Conservation (phyloP, 2,797 vertebrate genomes). For the Graptemys geographica region DNA sequence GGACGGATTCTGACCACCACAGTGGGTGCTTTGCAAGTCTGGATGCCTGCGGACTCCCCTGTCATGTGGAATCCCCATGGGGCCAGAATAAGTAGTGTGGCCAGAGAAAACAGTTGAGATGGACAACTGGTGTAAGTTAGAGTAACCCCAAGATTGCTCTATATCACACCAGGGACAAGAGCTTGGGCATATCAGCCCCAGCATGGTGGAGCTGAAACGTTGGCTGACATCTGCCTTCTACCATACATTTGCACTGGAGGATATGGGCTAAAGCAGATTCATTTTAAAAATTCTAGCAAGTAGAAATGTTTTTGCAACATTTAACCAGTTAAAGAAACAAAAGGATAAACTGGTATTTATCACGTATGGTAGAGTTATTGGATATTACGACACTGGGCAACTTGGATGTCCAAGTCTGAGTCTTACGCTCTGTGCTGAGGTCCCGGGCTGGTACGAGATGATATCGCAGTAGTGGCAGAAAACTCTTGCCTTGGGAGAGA, state of each 20-base stretch:
- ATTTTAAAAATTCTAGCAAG: background rate
- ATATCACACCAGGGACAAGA: background rate
- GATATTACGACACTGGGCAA: background rate
- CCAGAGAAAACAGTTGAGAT: background rate
- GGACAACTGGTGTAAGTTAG: background rate
- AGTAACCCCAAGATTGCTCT: background rate
- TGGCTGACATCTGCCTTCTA: background rate
- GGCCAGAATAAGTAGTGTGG: background rate
- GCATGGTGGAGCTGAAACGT: background rate
- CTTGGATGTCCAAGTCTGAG: background rate
- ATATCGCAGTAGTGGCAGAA: background rate
- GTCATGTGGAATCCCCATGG: background rate
- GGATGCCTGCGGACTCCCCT: background rate
- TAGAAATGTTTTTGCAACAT: background rate
- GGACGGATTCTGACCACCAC: background rate
- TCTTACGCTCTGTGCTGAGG: background rate
- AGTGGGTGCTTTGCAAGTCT: background rate
- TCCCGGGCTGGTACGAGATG: background rate
- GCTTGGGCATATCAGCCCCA: background rate
- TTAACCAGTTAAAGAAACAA: background rate
- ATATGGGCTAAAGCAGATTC: background rate
- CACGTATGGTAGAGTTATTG: background rate
- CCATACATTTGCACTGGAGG: background rate
- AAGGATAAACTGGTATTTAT: background rate
- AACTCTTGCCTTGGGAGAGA: background rate